These are phyloP conservation scores for Tenrec ecaudatus DNA, from an alignment of 2,113 vertebrate genomes.

Conservation along the genomic window DNA sequence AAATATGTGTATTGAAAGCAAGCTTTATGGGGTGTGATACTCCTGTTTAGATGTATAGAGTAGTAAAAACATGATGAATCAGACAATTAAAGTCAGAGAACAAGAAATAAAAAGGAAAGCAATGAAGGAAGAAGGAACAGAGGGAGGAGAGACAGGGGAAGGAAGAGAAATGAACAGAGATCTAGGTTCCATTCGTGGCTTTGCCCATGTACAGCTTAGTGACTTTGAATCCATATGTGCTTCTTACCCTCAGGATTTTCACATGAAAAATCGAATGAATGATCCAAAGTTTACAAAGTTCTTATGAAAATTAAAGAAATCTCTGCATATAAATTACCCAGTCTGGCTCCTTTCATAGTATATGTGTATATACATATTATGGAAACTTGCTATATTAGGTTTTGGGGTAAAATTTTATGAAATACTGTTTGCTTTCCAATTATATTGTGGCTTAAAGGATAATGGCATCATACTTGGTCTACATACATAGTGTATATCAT, in stretches of 20 bases:
- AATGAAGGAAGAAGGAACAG: neutral
- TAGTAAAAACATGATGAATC: neutral
- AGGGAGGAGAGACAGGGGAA: neutral
- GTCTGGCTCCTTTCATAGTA: neutral
- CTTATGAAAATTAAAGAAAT: neutral
- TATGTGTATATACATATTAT: constrained; percentile 33
- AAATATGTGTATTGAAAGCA: neutral
- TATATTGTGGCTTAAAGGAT: neutral
- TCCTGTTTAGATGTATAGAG: neutral
- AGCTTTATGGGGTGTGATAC: neutral
- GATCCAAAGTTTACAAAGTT: neutral
- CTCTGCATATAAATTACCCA: neutral
- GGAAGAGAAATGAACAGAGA: neutral
- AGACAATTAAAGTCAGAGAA: neutral
- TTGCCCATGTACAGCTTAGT: neutral
- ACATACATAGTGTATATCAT: too few species aligned
- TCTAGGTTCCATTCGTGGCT: neutral
- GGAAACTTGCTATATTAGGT: neutral
- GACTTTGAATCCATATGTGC: neutral
- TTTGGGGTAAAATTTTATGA: constrained; percentile 17
- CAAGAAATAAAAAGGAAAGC: neutral
- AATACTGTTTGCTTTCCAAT: constrained; percentile 13
- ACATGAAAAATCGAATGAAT: constrained; percentile 11
- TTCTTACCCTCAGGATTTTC: constrained; percentile 47
- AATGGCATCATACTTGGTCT: too few species aligned